Conservation (phyloP, 2,797 vertebrate species). For the Semaprochilodus insignis region DNA sequence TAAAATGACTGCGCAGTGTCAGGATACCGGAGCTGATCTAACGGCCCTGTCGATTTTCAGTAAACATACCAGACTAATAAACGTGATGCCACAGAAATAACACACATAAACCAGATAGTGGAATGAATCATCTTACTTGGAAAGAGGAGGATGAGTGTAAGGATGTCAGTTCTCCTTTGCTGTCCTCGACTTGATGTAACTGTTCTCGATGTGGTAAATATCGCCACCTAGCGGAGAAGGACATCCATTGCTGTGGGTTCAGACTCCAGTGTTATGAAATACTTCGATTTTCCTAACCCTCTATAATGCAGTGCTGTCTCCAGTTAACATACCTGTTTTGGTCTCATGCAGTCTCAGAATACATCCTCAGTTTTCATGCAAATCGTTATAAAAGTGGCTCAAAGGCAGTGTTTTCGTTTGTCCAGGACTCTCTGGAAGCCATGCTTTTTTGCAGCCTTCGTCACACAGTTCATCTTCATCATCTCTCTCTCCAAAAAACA, state of each 20-base stretch:
- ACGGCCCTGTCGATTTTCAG: background rate
- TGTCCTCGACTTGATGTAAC: background rate
- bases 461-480: too few species aligned
- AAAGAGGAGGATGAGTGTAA: background rate
- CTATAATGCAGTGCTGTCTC: too few species aligned
- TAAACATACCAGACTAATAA: background rate
- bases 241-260: background rate
- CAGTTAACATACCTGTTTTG: too few species aligned
- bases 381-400: too few species aligned
- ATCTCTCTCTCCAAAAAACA: too few species aligned
- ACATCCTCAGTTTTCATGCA: too few species aligned
- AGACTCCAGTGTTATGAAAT: too few species aligned
- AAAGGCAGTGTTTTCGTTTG: too few species aligned
- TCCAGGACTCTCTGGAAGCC: too few species aligned
- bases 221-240: conserved; percentile 7
- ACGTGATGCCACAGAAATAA: background rate
- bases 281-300: too few species aligned
- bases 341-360: too few species aligned
- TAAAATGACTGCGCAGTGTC: background rate
- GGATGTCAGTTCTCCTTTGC: background rate
- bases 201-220: conserved; percentile 20
- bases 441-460: too few species aligned
- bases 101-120: background rate
- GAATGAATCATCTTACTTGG: background rate
- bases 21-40: background rate